phyloP scores from a whole-genome alignment of 2,113 vertebrate genomes.

The Thryonomys swinderianus region DNA sequence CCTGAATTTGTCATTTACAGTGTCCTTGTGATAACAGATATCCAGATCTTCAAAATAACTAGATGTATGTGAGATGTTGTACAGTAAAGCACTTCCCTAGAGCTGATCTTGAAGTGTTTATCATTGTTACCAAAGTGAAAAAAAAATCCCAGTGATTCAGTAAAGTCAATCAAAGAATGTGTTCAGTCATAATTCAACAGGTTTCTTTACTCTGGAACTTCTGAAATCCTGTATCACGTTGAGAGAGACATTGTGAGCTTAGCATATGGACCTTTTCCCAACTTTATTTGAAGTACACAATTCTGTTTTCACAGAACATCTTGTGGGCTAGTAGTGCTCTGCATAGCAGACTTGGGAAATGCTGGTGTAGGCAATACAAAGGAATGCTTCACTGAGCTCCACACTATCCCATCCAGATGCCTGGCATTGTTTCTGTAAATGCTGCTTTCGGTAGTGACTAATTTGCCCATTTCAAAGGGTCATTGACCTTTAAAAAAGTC shows the following conservation, averaged over 20 bases:
- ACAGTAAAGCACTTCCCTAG: background rate
- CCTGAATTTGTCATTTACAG: background rate
- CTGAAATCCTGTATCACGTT: background rate
- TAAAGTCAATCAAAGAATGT: conserved; percentile 46
- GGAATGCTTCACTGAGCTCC: conserved; percentile 68
- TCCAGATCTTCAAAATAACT: background rate
- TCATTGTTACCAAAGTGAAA: background rate
- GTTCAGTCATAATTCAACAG: background rate
- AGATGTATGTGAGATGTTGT: background rate
- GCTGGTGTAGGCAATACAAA: conserved; percentile 69
- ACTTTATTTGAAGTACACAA: conserved; percentile 47
- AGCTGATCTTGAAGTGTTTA: background rate
- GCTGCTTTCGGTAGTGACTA: conserved; percentile 73
- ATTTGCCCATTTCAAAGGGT: conserved; percentile 76
- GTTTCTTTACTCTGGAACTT: conserved; percentile 34
- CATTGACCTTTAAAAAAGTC: conserved; percentile 61
- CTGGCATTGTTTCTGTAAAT: conserved; percentile 76
- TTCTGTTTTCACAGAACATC: conserved; percentile 69
- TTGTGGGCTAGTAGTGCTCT: conserved; percentile 47
- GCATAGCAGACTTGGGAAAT: conserved; percentile 65
- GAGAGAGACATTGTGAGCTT: conserved; percentile 25
- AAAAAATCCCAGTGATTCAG: background rate
- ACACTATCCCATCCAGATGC: conserved; percentile 70
- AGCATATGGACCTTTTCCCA: conserved; percentile 35
- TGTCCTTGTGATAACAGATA: background rate